phyloP scores from a whole-genome alignment of 2,113 vertebrate genomes.

The Pogona vitticeps region DNA sequence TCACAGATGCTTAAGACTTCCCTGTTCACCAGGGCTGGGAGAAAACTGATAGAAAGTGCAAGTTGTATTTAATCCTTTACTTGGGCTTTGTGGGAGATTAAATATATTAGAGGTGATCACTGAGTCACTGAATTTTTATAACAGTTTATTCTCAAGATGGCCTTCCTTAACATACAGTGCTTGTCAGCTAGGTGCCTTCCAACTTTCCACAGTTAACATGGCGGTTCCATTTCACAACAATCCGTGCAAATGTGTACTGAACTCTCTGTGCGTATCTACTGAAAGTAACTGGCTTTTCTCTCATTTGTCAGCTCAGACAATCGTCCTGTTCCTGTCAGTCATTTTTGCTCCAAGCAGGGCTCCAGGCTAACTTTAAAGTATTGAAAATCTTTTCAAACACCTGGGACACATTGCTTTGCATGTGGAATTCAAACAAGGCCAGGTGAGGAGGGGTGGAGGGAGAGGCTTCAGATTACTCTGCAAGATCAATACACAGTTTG shows the following conservation, averaged over 20 bases:
- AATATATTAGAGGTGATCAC: neutral
- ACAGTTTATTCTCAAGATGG: slow-evolving; percentile 24
- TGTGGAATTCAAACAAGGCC: neutral
- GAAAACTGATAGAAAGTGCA: neutral
- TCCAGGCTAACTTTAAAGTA: neutral
- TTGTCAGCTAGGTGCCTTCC: neutral
- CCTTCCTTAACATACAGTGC: neutral
- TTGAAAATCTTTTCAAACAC: neutral
- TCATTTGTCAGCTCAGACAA: neutral
- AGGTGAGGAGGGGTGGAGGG: neutral
- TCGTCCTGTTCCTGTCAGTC: neutral
- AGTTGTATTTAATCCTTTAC: neutral
- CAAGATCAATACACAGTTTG: neutral
- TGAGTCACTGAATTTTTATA: slow-evolving; percentile 12
- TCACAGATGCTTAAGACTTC: neutral
- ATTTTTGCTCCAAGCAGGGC: slow-evolving; percentile 1
- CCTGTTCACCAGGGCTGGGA: neutral
- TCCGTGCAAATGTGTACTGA: accelerated
- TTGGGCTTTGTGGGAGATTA: neutral
- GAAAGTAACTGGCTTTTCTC: neutral
- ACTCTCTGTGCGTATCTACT: neutral
- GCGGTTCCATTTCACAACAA: neutral
- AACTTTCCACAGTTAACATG: neutral
- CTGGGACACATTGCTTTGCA: neutral
- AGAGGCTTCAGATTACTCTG: neutral